A percentile compares a stretch with the other conserved stretches of the same genome.
phyloP scores from a whole-genome alignment of 2,888 invertebrate species.

The Lagria hirta region DNA sequence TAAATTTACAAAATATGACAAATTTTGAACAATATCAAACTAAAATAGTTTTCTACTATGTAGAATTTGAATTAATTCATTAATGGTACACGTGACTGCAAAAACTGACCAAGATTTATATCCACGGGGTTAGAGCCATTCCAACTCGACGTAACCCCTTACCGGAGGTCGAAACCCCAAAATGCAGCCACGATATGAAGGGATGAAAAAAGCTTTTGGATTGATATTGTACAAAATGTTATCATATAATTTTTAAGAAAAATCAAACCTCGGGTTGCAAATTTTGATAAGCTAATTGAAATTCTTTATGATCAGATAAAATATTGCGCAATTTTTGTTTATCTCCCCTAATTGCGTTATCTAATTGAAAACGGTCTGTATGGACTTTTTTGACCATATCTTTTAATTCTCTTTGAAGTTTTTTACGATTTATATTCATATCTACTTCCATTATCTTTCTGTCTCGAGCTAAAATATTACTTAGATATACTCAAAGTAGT shows the following conservation, averaged over 20 bases:
- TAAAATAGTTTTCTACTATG: no score
- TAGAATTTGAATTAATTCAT: no score
- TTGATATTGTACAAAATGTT: conserved; percentile 14
- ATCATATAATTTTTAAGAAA: neutral
- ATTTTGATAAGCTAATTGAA: conserved; percentile 61
- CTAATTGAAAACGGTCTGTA: conserved; percentile 59
- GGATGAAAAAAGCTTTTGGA: no score
- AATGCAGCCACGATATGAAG: no score
- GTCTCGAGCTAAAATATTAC: conserved; percentile 57
- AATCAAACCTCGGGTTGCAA: conserved; percentile 48
- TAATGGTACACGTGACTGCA: no score
- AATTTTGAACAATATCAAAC: no score
- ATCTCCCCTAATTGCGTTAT: conserved; percentile 62
- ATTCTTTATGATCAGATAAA: conserved; percentile 60
- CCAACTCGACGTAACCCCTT: no score
- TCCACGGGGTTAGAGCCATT: no score
- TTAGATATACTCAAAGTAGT: neutral
- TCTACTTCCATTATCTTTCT: conserved; percentile 63
- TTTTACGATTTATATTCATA: conserved; percentile 54
- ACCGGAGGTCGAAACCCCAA: no score
- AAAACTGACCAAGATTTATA: no score
- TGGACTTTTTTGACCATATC: conserved; percentile 61
- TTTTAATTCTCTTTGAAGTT: conserved; percentile 61
- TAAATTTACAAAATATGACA: no score
- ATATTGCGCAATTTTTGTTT: conserved; percentile 62